These are phyloP conservation scores for Penaeus chinensis DNA, from an alignment of 1,140 invertebrate species.

Conservation along the genomic window DNA sequence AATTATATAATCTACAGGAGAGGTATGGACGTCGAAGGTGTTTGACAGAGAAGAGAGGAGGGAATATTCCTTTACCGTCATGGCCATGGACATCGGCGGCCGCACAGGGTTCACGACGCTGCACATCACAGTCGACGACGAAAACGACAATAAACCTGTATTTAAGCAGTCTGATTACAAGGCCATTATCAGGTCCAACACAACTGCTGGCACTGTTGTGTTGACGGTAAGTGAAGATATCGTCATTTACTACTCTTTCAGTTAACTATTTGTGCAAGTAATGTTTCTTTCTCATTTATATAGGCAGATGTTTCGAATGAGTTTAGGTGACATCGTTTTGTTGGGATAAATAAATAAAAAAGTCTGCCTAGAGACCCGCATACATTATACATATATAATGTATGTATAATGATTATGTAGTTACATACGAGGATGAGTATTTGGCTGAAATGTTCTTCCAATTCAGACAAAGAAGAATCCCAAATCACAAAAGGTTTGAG, in stretches of 20 bases:
- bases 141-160: conserved; percentile 87
- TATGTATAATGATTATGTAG: no score
- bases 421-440: no score
- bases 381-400: no score
- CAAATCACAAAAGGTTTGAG: no score
- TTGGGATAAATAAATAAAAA: no score
- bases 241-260: no score
- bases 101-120: conserved; percentile 83
- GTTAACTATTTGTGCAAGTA: no score
- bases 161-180: conserved; percentile 86
- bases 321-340: no score
- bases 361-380: no score
- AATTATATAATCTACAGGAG: conserved; percentile 72
- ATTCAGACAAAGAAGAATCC: no score
- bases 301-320: neutral
- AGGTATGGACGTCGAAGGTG: conserved; percentile 79
- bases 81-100: conserved; percentile 88
- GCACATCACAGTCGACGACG: conserved; percentile 82
- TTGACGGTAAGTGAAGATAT: conserved; percentile 67
- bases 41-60: conserved; percentile 84
- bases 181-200: conserved; percentile 79
- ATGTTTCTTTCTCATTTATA: neutral
- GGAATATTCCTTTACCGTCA: conserved; percentile 82
- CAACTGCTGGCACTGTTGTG: conserved; percentile 81
- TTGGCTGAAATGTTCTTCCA: no score